Evolutionary conservation across 2,888 invertebrate genomes (phyloP), one percentile per base, ranked within the genome.

Genomic region (Troides aeacus): DNA sequence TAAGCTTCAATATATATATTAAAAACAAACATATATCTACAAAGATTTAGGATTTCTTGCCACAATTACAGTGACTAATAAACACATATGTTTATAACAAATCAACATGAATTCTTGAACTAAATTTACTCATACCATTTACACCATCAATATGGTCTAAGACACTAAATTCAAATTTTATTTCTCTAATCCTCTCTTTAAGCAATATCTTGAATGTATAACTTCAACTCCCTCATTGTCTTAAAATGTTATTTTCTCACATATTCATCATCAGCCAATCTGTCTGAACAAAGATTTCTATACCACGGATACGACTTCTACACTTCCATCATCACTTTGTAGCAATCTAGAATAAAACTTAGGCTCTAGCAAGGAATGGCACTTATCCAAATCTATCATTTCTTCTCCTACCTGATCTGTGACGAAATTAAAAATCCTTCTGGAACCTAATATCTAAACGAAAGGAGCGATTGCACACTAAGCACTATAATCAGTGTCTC

Each of bases 401-500:
- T 30, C 30, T 30, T 18, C 18, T n/a, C 5, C n/a, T 18, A 63
- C 36, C 36, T 61, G 50, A 36, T 69, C 61, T 69, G 7, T 66
- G 62, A 70, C 50, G 10, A 67, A 61, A 65, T 23, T 23, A 17
- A 10, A 24, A 30, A 36, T 62, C 62, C 24, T 62, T 66, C 56
- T 21, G 63, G 10, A 50, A n/a, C 68, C 72, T 73, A 74, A 73
- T 69, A 68, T 65, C 66, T 69, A 72, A 70, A 72, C 70, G 62
- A 69, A 73, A 73, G 74, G 72, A 73, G 74, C 74, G 63, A 56
- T 61, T 60, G 50, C 21, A 60, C 58, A 61, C 59, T 64, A 69
- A 71, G 69, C 71, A 68, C 74, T 70, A 68, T 72, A 75, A 78
- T 77, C 75, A 75, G 70, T 46, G 63, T 62, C 77, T 71, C 77